A percentile compares a stretch with the other conserved stretches of the same genome.
These are phyloP conservation scores for Sternarchorhynchus goeldii DNA, from an alignment of 2,797 vertebrate species.

Conservation along the genomic window DNA sequence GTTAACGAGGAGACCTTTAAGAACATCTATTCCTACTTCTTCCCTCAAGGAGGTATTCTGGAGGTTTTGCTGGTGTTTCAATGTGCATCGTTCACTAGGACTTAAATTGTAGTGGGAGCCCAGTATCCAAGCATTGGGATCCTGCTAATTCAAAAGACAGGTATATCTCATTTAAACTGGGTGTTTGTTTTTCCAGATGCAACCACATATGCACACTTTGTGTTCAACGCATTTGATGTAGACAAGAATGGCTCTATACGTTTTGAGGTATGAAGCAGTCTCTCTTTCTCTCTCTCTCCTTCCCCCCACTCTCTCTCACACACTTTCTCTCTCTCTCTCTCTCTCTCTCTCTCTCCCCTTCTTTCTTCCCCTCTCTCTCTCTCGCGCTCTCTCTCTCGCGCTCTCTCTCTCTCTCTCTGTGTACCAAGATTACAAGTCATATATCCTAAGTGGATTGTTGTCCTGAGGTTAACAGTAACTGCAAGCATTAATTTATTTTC, in stretches of 20 bases:
- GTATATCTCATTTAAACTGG: not conserved
- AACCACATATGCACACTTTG: conserved; percentile 90
- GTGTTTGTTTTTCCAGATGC: conserved; percentile 72
- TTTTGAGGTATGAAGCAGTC: conserved; percentile 82
- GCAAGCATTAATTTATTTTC: not conserved
- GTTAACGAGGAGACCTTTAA: conserved; percentile 96
- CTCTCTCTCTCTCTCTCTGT: too few species aligned
- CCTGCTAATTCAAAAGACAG: too few species aligned
- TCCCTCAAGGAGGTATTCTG: conserved; percentile 90
- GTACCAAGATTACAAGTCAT: too few species aligned
- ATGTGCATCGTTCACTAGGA: not conserved
- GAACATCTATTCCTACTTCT: conserved; percentile 92
- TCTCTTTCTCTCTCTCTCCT: too few species aligned
- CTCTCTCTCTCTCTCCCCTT: too few species aligned
- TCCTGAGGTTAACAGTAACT: too few species aligned
- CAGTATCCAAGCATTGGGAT: too few species aligned
- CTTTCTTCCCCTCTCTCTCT: too few species aligned
- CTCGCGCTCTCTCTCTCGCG: too few species aligned
- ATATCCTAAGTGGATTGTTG: too few species aligned
- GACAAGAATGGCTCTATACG: conserved; percentile 87
- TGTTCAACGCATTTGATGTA: conserved; percentile 93
- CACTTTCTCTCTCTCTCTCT: too few species aligned
- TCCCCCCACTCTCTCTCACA: not conserved
- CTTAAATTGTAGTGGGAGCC: not conserved
- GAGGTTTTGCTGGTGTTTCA: not conserved